A percentile compares a stretch with the other conserved stretches of the same genome.
Evolutionary conservation across 2,113 vertebrate genomes (phyloP).

Genomic region (Eclectus roratus): DNA sequence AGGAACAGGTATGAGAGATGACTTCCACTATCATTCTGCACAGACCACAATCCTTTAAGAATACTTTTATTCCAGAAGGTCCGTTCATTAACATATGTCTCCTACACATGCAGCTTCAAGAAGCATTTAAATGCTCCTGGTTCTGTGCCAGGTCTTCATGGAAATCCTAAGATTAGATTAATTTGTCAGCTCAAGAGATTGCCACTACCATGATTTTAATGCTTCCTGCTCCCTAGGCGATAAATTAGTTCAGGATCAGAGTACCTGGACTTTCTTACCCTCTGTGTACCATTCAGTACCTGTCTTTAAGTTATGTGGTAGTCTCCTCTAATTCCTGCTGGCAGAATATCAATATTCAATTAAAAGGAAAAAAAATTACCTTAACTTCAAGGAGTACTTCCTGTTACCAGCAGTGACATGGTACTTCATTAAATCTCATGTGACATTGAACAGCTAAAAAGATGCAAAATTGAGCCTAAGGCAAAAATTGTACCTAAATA

Average conservation of each 20-base stretch:
- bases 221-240: background rate
- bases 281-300: background rate
- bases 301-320: background rate
- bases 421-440: background rate
- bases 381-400: background rate
- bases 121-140: background rate
- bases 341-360: background rate
- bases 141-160: background rate
- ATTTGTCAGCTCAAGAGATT: background rate
- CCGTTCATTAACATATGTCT: background rate
- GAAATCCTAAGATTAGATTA: background rate
- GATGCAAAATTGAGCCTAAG: background rate
- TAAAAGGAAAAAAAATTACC: background rate
- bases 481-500: background rate
- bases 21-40: background rate
- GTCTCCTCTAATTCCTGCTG: background rate
- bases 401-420: background rate
- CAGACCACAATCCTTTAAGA: background rate
- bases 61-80: background rate
- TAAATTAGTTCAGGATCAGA: background rate
- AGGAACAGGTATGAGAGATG: constrained; percentile 84
- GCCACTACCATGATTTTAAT: background rate
- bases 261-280: background rate
- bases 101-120: background rate
- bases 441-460: background rate